Base-by-base conservation (phyloP, 64 coral and sea anemone genomes). In the Actinia tenebrosa region DNA sequence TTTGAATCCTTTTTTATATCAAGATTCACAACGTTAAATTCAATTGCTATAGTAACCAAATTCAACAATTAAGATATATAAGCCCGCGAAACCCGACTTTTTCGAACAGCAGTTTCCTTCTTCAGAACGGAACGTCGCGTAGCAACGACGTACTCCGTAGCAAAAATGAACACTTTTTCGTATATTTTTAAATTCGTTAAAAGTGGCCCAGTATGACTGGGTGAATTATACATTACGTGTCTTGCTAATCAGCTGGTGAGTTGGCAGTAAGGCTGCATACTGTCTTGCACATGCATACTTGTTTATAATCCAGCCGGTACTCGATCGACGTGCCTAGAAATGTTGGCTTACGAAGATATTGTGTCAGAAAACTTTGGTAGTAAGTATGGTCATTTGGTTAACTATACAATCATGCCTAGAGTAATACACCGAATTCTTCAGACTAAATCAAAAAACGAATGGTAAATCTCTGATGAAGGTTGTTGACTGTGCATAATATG, bases 361-460 rank as follows among this genome's bases (percentile, higher is more conserved):
- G 79, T 95, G 18, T 96, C 94, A 16, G 88, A 96, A 45, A 96
- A 96, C 61, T 96, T 96, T 93, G 94, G 94, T 83, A 90, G 94
- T 96, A 88, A 96, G 94, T 96, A 22, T 75, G 3, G 15, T 30
- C 26, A 16, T 43, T 43, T 42, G 7, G 2, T 66, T 10, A 75
- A 30, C 69, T 75, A 10, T 1, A 75, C 0, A 42, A 75, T 30
- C 10, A 42, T 30, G 23, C n/a, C 63, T 66, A 7, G 19, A 8
- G 16, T 23, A 66, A 66, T 66, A 0, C 1, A 66, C n/a, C 2
- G 20, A 7, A n/a, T 66, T 23, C n/a, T 23, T 8, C n/a, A 20
- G 20, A 66, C 22, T 3, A 23, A 66, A n/a, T n/a, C n/a, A n/a
- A n/a, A 23, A 66, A n/a, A 14, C 63, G 3, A 66, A 37, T 37